phyloP scores from a whole-genome alignment of 2,888 invertebrate species.

The Eupithecia inturbata region DNA sequence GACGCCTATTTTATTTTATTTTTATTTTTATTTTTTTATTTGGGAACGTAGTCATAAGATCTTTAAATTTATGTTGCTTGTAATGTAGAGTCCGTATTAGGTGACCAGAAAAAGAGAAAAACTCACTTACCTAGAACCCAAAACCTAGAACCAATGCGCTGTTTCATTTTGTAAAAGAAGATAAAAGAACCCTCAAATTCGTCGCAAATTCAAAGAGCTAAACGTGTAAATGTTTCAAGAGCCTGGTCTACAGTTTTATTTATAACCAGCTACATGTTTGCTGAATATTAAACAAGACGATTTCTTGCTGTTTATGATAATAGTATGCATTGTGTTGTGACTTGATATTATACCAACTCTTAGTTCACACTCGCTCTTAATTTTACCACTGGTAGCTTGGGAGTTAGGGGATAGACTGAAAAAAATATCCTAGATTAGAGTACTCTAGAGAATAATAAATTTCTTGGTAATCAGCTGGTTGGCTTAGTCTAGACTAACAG shows the following conservation, averaged over 20 bases:
- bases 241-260: conserved; percentile 1
- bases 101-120: too few species aligned
- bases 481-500: too few species aligned
- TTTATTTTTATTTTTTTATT: too few species aligned
- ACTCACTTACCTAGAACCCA: too few species aligned
- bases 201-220: too few species aligned
- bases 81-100: too few species aligned
- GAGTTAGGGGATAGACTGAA: not conserved
- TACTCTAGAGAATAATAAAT: not conserved
- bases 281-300: conserved; percentile 26
- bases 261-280: conserved; percentile 5
- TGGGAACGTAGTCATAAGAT: too few species aligned
- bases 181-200: too few species aligned
- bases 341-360: not conserved
- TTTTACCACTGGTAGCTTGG: not conserved
- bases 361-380: conserved; percentile 9
- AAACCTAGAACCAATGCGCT: too few species aligned
- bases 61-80: too few species aligned
- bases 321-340: conserved; percentile 15
- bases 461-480: not conserved
- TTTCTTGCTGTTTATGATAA: conserved; percentile 21
- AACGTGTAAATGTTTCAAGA: not conserved
- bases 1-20: too few species aligned
- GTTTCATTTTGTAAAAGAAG: too few species aligned
- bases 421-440: not conserved